phyloP scores from a whole-genome alignment of 2,888 invertebrate genomes.

The Protonemura montana region DNA sequence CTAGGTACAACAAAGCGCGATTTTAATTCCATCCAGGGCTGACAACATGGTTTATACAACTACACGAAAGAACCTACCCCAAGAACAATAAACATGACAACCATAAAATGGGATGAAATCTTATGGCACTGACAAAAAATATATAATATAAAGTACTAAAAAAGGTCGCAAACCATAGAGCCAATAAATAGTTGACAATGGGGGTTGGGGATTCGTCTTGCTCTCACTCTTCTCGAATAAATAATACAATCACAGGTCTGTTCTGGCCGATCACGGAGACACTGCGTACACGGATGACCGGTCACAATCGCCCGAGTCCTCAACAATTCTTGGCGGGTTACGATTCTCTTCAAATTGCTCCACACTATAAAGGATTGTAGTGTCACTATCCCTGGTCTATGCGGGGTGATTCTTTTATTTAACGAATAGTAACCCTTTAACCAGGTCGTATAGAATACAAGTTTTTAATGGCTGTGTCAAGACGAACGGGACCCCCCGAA shows the following conservation, averaged over 20 bases:
- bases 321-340: neutral
- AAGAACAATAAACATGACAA: conserved; percentile 37
- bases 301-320: conserved; percentile 7
- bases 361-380: conserved; percentile 7
- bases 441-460: conserved; percentile 17
- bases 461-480: conserved; percentile 23
- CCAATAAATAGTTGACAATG: conserved; percentile 40
- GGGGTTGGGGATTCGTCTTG: conserved; percentile 24
- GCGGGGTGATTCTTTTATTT: neutral
- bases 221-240: neutral
- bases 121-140: neutral
- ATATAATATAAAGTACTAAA: conserved; percentile 36
- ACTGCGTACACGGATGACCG: conserved; percentile 23
- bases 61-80: conserved; percentile 32
- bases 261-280: conserved; percentile 36
- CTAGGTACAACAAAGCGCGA: neutral
- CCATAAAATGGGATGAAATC: conserved; percentile 36
- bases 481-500: neutral
- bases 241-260: conserved; percentile 26
- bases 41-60: conserved; percentile 5
- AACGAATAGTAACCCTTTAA: neutral
- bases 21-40: neutral
- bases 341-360: conserved; percentile 22
- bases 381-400: neutral
- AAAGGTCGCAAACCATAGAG: conserved; percentile 36